These are phyloP conservation scores for Cardiocondyla obscurior DNA, from an alignment of 1,140 invertebrate species.

Conservation along the genomic window DNA sequence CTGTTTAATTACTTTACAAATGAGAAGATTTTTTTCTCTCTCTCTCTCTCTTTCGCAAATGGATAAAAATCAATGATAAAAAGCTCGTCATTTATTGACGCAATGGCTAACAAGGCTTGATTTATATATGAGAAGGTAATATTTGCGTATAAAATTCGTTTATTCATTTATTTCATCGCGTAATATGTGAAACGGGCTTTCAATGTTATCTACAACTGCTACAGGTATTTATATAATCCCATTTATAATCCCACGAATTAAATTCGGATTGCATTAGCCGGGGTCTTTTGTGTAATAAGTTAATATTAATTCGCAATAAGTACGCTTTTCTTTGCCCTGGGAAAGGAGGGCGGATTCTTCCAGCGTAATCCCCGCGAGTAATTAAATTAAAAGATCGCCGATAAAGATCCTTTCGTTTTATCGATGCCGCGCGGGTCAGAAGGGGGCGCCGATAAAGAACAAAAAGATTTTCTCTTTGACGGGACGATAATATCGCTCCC, in stretches of 20 bases:
- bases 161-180: background rate
- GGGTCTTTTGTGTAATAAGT: background rate
- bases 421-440: background rate
- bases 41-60: no score
- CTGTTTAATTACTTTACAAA: background rate
- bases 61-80: constrained; percentile 13
- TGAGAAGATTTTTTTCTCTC: background rate
- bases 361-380: background rate
- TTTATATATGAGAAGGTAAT: background rate
- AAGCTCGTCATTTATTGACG: constrained; percentile 6
- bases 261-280: background rate
- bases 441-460: constrained; percentile 18
- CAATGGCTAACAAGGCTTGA: background rate
- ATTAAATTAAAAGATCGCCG: constrained; percentile 25
- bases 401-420: constrained; percentile 37
- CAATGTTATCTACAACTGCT: background rate
- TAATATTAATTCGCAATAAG: background rate
- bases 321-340: background rate
- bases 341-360: background rate
- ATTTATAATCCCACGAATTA: background rate
- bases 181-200: background rate
- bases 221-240: background rate
- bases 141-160: background rate
- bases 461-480: constrained; percentile 53
- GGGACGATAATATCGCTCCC: constrained; percentile 41